Conservation (phyloP, 2,113 vertebrate genomes). For the Hymenochirus boettgeri region DNA sequence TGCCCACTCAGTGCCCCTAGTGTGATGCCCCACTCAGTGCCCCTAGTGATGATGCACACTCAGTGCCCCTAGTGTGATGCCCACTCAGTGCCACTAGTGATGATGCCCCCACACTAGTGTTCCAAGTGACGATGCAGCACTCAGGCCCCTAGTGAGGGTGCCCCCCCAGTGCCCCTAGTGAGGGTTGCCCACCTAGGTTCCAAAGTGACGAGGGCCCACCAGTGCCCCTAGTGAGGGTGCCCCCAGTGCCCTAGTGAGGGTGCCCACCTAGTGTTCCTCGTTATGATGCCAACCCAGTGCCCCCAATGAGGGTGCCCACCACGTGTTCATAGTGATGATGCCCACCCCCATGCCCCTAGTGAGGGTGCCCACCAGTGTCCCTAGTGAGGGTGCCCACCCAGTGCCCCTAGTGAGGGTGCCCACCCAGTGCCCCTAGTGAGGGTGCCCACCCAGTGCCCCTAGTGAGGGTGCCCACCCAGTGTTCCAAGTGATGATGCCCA, state of each 20-base stretch:
- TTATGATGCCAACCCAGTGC: background rate
- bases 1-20: too few species aligned
- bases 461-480: too few species aligned
- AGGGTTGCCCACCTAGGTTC: background rate
- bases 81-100: too few species aligned
- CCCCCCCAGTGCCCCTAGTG: background rate
- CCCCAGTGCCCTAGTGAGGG: background rate
- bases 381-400: background rate
- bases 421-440: background rate
- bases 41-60: too few species aligned
- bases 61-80: too few species aligned
- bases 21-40: too few species aligned
- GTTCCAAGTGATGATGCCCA: background rate
- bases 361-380: background rate
- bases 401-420: background rate
- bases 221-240: background rate
- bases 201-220: too few species aligned
- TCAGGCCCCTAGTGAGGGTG: background rate
- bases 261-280: background rate
- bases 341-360: background rate
- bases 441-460: too few species aligned
- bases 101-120: too few species aligned
- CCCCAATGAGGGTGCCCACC: too few species aligned
- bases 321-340: too few species aligned
- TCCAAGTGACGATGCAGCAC: too few species aligned